A percentile compares a stretch with the other conserved stretches of the same genome.
Evolutionary conservation across 2,113 vertebrate species (phyloP).

Genomic region (Scytalopus superciliaris): DNA sequence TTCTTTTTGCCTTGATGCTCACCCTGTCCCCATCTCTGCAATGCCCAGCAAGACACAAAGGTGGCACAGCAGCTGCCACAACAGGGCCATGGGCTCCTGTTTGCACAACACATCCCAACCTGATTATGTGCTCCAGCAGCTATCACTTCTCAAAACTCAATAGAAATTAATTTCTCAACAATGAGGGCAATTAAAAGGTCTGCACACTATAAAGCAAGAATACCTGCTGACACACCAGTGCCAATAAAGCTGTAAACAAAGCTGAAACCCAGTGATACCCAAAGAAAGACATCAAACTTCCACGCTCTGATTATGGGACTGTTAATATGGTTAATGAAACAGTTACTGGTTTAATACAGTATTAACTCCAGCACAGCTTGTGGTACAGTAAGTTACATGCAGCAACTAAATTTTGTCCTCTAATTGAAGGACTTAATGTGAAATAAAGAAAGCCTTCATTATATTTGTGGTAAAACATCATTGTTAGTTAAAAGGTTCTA

Average conservation of each 20-base stretch:
- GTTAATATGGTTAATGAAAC: background rate
- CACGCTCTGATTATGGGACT: background rate
- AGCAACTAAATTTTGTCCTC: background rate
- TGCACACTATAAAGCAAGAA: background rate
- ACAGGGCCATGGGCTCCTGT: background rate
- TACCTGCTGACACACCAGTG: background rate
- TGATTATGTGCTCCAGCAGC: slow-evolving; percentile 53
- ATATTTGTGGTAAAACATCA: slow-evolving; percentile 1
- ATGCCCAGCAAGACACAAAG: background rate
- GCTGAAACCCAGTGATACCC: background rate
- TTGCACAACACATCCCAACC: slow-evolving; percentile 22
- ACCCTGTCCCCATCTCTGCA: background rate
- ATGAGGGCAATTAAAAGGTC: slow-evolving; percentile 68
- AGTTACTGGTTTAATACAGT: background rate
- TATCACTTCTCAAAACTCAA: slow-evolving; percentile 43
- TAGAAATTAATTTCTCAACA: slow-evolving; percentile 59
- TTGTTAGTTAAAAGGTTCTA: slow-evolving; percentile 19
- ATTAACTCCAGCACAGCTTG: background rate
- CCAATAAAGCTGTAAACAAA: background rate
- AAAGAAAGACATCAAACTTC: background rate
- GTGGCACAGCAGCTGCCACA: background rate
- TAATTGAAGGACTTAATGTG: slow-evolving; percentile 15
- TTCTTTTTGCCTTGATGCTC: background rate
- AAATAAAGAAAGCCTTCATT: background rate
- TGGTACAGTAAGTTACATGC: background rate